Evolutionary conservation across 2,888 invertebrate genomes (phyloP), one percentile per base, ranked within the genome.

Genomic region (Amphipyra tragopoginis): DNA sequence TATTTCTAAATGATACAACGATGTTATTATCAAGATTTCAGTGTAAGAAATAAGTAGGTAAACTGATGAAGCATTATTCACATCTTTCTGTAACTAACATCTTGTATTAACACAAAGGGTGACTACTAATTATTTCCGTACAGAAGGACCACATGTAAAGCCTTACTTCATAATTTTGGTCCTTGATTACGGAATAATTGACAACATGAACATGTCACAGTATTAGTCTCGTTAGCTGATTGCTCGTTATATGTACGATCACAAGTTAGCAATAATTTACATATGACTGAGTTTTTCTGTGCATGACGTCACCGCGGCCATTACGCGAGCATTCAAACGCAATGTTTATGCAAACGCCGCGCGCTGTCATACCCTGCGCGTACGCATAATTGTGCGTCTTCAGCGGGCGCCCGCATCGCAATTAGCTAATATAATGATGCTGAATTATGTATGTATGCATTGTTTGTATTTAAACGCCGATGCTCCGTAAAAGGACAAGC

Each of bases 301-400:
- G 51, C 15, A 52, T 70, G 71, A 70, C 58, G 64, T 64, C 64
- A 67, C 42, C 52, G 40, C 26, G 14, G 40, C 53, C 59, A 72
- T 72, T 72, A 59, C 60, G 49, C 43, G 49, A 54, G 64, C 68
- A 70, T 70, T 61, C 64, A 61, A 75, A 74, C 65, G 69, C 50
- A 53, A 34, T 54, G 59, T 73, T 76, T 70, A 75, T 80, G 78
- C 74, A 75, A 80, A 79, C 64, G 45, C 40, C 29, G 56, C 49
- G 51, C 39, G 59, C 57, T 63, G 47, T 62, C 55, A 65, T 44
- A 39, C 54, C 7, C 34, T 65, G 61, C 64, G 61, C 48, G 53
- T 40, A 42, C 57, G 65, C 66, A 67, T 73, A 45, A 38, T 49
- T 54, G 56, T 44, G 56, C 61, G 54, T 65, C 61, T 60, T 49